These are phyloP conservation scores for Sinopyrophorus schimmeli DNA, from an alignment of 2,888 invertebrate species.

Conservation along the genomic window DNA sequence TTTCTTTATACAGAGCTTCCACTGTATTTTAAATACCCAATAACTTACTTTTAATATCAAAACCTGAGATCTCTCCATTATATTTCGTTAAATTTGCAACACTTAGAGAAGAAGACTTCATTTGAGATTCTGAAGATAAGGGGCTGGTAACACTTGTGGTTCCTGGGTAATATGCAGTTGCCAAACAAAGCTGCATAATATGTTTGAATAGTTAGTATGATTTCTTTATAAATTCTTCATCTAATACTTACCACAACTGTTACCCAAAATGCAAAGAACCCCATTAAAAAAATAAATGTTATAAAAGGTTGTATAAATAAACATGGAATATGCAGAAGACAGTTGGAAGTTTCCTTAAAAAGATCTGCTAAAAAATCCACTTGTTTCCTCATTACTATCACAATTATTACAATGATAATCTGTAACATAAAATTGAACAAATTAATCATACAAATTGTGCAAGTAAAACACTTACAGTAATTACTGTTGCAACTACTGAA, in stretches of 20 bases:
- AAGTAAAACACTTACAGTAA: conserved; percentile 68
- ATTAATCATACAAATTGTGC: background rate
- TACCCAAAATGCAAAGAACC: conserved; percentile 87
- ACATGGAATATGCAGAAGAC: conserved; percentile 81
- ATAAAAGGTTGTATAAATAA: conserved; percentile 82
- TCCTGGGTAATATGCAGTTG: conserved; percentile 75
- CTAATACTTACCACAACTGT: conserved; percentile 71
- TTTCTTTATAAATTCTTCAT: no score
- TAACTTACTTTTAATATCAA: conserved; percentile 44
- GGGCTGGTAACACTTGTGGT: conserved; percentile 43
- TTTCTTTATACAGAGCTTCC: conserved; percentile 8
- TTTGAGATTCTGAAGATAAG: conserved; percentile 24
- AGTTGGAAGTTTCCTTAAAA: conserved; percentile 88
- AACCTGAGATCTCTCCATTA: conserved; percentile 32
- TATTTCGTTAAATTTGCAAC: conserved; percentile 15
- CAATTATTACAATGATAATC: conserved; percentile 73
- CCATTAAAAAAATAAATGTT: conserved; percentile 76
- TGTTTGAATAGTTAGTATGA: no score
- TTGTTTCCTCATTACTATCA: conserved; percentile 77
- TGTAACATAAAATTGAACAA: conserved; percentile 51
- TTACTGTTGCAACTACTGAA: conserved; percentile 82
- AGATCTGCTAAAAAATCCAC: conserved; percentile 81
- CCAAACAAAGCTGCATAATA: conserved; percentile 66
- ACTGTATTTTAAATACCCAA: no score
- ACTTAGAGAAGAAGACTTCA: background rate